Evolutionary conservation across 2,797 vertebrate genomes (phyloP), one percentile per base, ranked within the genome.

Genomic region (Martes flavigula): DNA sequence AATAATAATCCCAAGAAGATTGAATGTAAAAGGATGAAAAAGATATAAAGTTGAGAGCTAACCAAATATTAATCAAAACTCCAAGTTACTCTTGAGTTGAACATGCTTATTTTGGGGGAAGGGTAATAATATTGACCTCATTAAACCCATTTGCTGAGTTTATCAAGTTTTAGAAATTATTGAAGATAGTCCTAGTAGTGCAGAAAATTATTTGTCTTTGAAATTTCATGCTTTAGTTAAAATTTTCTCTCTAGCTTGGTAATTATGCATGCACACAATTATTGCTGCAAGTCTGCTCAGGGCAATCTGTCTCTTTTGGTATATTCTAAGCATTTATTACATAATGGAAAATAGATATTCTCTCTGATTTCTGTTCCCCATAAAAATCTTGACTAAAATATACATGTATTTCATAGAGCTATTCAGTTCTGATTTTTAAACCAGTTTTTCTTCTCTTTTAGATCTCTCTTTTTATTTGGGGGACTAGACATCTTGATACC

Each of bases 121-220:
- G 15, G 5, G 1, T 90, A 32, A 17, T 40, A 85, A 72, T 56
- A 73, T 2, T 51, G n/a, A 90, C 20, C 62, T 68, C 12, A 87
- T 91, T 94, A 77, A 97, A 46, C 87, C 1, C 3, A 77, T 72
- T 89, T 81, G n/a, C 35, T 79, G 23, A 87, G 27, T 70, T 92
- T 60, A 81, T 78, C 0, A 0, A 60, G 38, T 72, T 87, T 91
- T 30, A 25, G 6, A 87, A 92, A 94, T 87, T 58, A 91, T 62
- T 72, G 11, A 78, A 87, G 43, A 92, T 72, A 60, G 10, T 77
- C 2, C 7, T 79, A 60, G 48, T 40, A 70, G 27, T 56, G 56
- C 18, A 58, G 78, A 91, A 84, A 87, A 77, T 86, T 85, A 82
- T 96, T 97, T 92, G 46, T 72, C n/a, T 95, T 95, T 95, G 73